A percentile compares a stretch with the other conserved stretches of the same genome.
Evolutionary conservation across 2,797 vertebrate genomes (phyloP).

Genomic region (Protosalanx chinensis): DNA sequence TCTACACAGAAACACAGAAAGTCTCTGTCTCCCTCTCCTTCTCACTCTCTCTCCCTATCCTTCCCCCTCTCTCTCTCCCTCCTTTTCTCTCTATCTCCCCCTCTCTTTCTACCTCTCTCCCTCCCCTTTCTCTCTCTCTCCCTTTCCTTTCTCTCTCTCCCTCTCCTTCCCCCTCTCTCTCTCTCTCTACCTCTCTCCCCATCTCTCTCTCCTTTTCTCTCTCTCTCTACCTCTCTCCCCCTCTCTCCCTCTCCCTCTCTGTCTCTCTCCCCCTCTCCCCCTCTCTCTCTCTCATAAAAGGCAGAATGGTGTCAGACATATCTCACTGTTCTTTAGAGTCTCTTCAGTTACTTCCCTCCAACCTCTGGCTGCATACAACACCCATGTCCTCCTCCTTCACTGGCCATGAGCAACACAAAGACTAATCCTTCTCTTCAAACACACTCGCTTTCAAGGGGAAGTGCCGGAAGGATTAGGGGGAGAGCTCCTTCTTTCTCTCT

Average conservation of each 20-base stretch:
- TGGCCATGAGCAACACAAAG: not conserved
- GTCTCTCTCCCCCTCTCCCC: too few relatives aligned
- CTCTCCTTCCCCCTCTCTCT: too few relatives aligned
- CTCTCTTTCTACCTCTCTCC: not conserved
- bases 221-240: not conserved
- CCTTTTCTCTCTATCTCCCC: not conserved
- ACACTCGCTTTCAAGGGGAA: slow-evolving; percentile 6
- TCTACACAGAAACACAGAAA: not conserved
- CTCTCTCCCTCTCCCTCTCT: not conserved
- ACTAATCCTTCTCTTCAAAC: slow-evolving; percentile 5
- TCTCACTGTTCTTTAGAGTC: too few relatives aligned
- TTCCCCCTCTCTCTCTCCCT: too few relatives aligned
- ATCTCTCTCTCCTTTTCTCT: too few relatives aligned
- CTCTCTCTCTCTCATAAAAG: too few relatives aligned
- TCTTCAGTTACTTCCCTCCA: not conserved
- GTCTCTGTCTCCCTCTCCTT: too few relatives aligned
- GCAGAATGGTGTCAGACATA: too few relatives aligned
- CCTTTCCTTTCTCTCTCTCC: too few relatives aligned
- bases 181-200: too few relatives aligned
- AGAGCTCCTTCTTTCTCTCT: not conserved
- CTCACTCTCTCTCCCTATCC: too few relatives aligned
- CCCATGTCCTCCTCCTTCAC: not conserved
- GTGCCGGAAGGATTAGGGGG: slow-evolving; percentile 6
- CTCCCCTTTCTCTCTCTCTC: not conserved
- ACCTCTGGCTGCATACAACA: not conserved